A percentile compares a stretch with the other conserved stretches of the same genome.
phyloP scores from a whole-genome alignment of 2,888 invertebrate genomes.

The Escarpia spicata region DNA sequence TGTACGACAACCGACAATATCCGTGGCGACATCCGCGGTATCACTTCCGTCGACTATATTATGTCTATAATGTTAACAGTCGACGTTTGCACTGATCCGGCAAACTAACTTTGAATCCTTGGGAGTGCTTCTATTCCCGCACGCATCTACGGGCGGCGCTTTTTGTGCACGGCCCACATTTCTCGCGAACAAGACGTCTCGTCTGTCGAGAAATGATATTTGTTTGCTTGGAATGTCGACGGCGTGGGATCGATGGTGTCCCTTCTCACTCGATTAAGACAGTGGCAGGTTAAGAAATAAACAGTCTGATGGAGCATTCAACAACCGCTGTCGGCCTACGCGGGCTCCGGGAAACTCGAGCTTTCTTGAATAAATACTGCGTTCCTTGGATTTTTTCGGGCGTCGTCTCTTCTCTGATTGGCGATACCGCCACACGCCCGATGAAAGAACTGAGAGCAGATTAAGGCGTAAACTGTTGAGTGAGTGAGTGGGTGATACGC shows the following conservation, averaged over 20 bases:
- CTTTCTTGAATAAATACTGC: neutral
- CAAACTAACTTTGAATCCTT: neutral
- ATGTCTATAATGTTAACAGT: neutral
- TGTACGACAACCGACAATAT: neutral
- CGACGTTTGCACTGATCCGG: neutral
- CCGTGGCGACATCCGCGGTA: neutral
- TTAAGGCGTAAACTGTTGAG: neutral
- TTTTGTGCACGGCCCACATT: neutral
- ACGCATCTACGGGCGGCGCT: neutral
- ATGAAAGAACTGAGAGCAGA: neutral
- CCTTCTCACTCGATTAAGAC: neutral
- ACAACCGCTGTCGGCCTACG: neutral
- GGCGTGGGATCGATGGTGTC: neutral
- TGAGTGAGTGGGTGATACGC: neutral
- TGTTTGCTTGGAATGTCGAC: neutral
- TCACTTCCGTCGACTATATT: neutral
- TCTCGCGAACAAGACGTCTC: neutral
- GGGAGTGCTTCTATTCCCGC: neutral
- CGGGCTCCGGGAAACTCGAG: neutral
- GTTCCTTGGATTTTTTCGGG: neutral
- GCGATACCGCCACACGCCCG: neutral
- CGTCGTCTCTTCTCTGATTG: neutral
- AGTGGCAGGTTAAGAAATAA: constrained; percentile 3
- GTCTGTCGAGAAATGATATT: neutral
- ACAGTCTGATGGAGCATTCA: neutral